Evolutionary conservation across 2,888 invertebrate genomes (phyloP).

Genomic region (Cantharis lateralis): DNA sequence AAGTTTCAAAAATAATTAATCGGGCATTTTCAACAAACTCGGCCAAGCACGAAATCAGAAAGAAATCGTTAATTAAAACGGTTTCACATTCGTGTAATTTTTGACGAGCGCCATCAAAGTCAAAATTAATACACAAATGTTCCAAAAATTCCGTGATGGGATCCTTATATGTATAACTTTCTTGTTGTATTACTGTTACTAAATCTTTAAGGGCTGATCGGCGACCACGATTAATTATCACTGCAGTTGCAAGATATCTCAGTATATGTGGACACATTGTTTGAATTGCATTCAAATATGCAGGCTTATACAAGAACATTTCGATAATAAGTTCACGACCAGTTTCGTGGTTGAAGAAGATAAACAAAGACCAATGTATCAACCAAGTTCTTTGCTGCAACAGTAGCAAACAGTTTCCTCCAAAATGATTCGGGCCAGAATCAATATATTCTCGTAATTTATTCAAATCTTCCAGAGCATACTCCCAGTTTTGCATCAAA

Average conservation of each 20-base stretch:
- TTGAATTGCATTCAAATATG: slow-evolving; percentile 98
- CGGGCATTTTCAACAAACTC: slow-evolving; percentile 99
- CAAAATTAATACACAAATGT: slow-evolving; percentile 98
- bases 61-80: slow-evolving; percentile 96
- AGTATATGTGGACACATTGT: slow-evolving; percentile 99
- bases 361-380: slow-evolving; percentile 98
- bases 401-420: slow-evolving; percentile 77
- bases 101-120: slow-evolving; percentile 97
- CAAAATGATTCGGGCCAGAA: slow-evolving; percentile 67
- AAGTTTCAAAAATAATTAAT: slow-evolving; percentile 99
- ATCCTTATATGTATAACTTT: slow-evolving; percentile 97
- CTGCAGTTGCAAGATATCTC: slow-evolving; percentile 96
- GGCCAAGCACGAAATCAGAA: slow-evolving; percentile 91
- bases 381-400: slow-evolving; percentile 98
- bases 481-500: slow-evolving; percentile 94
- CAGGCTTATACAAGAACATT: slow-evolving; percentile 94
- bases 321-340: slow-evolving; percentile 97
- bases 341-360: slow-evolving; percentile 98
- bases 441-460: slow-evolving; percentile 96
- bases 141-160: slow-evolving; percentile 99
- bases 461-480: slow-evolving; percentile 94
- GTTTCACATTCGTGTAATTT: slow-evolving; percentile 95
- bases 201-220: slow-evolving; percentile 92
- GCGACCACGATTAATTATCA: slow-evolving; percentile 91
- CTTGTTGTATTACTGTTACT: slow-evolving; percentile 97